Evolutionary conservation across 2,888 invertebrate genomes (phyloP).

Genomic region (Hipparchia sbordonii): DNA sequence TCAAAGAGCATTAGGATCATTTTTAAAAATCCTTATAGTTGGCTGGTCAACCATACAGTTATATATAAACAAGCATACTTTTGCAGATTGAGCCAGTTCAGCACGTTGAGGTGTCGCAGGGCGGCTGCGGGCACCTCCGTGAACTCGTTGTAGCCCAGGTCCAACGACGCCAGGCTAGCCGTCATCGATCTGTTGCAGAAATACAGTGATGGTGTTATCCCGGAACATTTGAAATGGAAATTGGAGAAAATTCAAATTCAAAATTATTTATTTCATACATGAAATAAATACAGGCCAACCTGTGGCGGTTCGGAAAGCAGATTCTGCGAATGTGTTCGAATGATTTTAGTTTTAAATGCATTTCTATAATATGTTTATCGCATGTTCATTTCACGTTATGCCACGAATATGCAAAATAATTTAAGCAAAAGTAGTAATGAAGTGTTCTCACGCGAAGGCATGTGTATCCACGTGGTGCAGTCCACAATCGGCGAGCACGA

Average conservation of each 20-base stretch:
- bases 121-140: slow-evolving; percentile 86
- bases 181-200: slow-evolving; percentile 86
- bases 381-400: too few relatives aligned
- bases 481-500: slow-evolving; percentile 89
- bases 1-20: too few relatives aligned
- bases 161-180: slow-evolving; percentile 89
- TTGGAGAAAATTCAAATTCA: too few relatives aligned
- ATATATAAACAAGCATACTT: slow-evolving; percentile 76
- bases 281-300: too few relatives aligned
- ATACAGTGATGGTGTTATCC: background rate
- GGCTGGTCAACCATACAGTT: background rate
- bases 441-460: background rate
- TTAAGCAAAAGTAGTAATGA: background rate
- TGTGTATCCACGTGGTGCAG: slow-evolving; percentile 54
- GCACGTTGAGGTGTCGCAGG: slow-evolving; percentile 84
- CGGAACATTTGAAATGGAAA: background rate
- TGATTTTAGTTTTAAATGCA: too few relatives aligned
- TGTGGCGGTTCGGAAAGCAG: too few relatives aligned
- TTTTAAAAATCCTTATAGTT: too few relatives aligned
- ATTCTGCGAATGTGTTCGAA: too few relatives aligned
- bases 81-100: slow-evolving; percentile 90
- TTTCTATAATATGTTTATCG: too few relatives aligned
- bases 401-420: too few relatives aligned
- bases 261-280: too few relatives aligned
- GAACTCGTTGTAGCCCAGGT: slow-evolving; percentile 88